These are phyloP conservation scores for Epizoanthus illoricatus DNA, from an alignment of 92 coral and sea anemone genomes.

Conservation along the genomic window DNA sequence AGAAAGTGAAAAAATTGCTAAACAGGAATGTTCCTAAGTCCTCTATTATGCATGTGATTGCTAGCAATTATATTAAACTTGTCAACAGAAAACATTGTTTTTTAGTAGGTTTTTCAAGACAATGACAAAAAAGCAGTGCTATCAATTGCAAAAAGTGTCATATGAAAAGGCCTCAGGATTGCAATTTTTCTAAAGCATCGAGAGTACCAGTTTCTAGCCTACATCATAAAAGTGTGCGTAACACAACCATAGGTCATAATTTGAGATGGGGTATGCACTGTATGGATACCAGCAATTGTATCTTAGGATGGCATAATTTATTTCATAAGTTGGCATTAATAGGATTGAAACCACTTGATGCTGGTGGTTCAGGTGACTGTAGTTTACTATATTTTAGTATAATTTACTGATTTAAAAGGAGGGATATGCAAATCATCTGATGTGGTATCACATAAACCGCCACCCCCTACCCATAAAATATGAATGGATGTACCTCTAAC, in stretches of 20 bases:
- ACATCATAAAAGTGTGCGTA: not conserved
- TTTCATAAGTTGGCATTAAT: too few species aligned
- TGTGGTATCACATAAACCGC: too few species aligned
- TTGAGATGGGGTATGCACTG: not conserved
- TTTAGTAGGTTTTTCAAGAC: not conserved
- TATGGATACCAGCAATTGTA: conserved; percentile 1
- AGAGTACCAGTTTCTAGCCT: not conserved
- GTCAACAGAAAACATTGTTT: not conserved
- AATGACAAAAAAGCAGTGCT: conserved; percentile 2
- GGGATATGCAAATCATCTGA: too few species aligned
- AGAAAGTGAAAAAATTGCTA: conserved; percentile 3
- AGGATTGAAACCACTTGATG: too few species aligned
- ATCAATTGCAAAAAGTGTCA: conserved; percentile 1
- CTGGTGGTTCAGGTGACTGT: too few species aligned
- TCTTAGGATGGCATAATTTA: not conserved
- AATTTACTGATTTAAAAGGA: too few species aligned
- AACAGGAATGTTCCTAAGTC: not conserved
- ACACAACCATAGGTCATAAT: conserved; percentile 1
- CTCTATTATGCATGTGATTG: not conserved
- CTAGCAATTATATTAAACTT: not conserved
- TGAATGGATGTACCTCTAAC: too few species aligned
- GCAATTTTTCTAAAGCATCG: not conserved
- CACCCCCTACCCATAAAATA: too few species aligned
- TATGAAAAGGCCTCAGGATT: conserved; percentile 6
- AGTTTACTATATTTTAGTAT: too few species aligned